Evolutionary conservation across 2,113 vertebrate species (phyloP), one percentile per base, ranked within the genome.

Genomic region (Phalacrocorax aristotelis): DNA sequence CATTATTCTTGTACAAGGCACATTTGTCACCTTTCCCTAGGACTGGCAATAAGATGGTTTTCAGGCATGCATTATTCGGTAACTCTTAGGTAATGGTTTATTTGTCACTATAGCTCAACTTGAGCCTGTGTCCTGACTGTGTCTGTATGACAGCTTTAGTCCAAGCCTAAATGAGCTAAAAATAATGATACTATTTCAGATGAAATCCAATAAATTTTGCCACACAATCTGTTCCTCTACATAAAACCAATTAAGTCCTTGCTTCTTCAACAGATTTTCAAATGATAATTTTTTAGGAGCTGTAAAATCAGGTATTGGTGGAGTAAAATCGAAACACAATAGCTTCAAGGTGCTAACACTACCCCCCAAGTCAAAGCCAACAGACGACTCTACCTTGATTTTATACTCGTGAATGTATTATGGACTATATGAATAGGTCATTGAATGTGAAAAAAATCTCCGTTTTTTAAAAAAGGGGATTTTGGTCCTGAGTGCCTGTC

Each of bases 401-500:
- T 96, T 69, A 30, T 77, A 87, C 29, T 89, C n/a, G 18, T 15
- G 89, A 57, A 83, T 46, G 23, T 78, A 75, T 70, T 93, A 90
- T 82, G 46, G n/a, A 72, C 48, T 81, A 38, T 62, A 80, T 32
- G 30, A 96, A 32, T 42, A 96, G 42, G 86, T 94, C 52, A 94
- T 9, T 89, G 69, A 95, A 96, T 70, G 70, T 44, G 22, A 71
- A 95, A 97, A 94, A 77, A 49, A 95, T 55, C 38, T 96, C 32
- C 10, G 72, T 96, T 87, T 95, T 44, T 29, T 1, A 65, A 95
- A 88, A 52, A 93, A 79, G 14, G 25, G 19, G 46, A 77, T 84
- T 95, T 97, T 96, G 61, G 42, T 93, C 57, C n/a, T 40, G 10
- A 90, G 34, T 92, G 42, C 32, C 42, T 96, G 57, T 93, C 91